phyloP scores from a whole-genome alignment of 2,888 invertebrate genomes.

The Tipula vernalis region DNA sequence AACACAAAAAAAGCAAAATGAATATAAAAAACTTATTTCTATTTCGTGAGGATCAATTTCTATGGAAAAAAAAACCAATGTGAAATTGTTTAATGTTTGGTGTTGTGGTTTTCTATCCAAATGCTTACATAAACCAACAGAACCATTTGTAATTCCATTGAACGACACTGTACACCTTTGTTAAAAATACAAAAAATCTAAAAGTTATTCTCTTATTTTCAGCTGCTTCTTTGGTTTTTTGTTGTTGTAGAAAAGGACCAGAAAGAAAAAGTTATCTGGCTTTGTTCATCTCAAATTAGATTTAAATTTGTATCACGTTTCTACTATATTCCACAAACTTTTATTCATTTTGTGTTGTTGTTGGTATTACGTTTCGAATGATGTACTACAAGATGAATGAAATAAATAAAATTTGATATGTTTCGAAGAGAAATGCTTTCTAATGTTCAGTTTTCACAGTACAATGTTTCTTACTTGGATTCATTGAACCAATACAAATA shows the following conservation, averaged over 20 bases:
- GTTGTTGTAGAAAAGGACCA: neutral
- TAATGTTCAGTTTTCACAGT: neutral
- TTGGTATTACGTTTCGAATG: neutral
- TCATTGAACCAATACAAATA: neutral
- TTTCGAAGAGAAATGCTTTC: neutral
- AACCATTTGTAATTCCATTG: neutral
- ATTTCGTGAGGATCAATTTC: neutral
- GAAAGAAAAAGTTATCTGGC: neutral
- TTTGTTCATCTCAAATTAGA: neutral
- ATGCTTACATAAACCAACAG: neutral
- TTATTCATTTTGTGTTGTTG: neutral
- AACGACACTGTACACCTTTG: neutral
- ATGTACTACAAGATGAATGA: neutral
- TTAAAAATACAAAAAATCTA: neutral
- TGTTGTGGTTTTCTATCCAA: neutral
- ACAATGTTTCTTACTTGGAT: neutral
- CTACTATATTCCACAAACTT: neutral
- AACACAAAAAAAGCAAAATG: neutral
- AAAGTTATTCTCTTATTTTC: neutral
- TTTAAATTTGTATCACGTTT: conserved; percentile 4
- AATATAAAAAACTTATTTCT: neutral
- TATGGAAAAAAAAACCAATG: neutral
- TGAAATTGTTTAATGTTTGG: neutral
- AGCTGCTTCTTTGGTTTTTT: neutral
- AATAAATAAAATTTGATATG: neutral